Conservation (phyloP, 53 echinoderm and acorn worm genomes). For the Actinopyga echinites region DNA sequence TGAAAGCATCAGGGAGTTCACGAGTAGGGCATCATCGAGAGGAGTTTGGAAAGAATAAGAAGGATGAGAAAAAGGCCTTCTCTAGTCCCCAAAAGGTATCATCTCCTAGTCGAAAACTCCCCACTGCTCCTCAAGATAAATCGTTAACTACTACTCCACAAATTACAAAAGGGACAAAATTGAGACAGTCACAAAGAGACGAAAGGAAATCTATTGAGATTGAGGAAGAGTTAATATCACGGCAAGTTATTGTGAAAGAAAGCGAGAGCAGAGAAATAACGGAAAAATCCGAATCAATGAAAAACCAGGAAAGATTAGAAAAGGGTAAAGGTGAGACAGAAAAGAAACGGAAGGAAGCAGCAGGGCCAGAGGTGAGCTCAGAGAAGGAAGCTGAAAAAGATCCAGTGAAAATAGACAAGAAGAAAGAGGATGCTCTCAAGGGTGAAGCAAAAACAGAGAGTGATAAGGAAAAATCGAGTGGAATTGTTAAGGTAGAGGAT, state of each 20-base stretch:
- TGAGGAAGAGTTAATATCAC: constrained; percentile 17
- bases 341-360: background rate
- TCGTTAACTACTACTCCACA: background rate
- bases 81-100: background rate
- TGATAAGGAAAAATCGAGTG: background rate
- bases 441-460: background rate
- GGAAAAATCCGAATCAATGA: background rate
- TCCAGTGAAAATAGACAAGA: background rate
- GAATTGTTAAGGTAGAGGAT: background rate
- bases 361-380: background rate
- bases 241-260: background rate
- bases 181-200: background rate
- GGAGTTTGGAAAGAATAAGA: background rate
- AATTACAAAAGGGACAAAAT: constrained; percentile 4
- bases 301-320: background rate
- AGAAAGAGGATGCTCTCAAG: background rate
- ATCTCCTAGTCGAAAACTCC: constrained; percentile 28
- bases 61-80: background rate
- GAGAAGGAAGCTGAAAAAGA: background rate
- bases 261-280: constrained; percentile 10
- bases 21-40: background rate
- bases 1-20: background rate
- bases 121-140: background rate
- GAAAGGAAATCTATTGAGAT: constrained; percentile 32
- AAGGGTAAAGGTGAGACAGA: constrained; percentile 20